Evolutionary conservation across 1,140 invertebrate species (phyloP).

Genomic region (Yoshiicerus persimilis): DNA sequence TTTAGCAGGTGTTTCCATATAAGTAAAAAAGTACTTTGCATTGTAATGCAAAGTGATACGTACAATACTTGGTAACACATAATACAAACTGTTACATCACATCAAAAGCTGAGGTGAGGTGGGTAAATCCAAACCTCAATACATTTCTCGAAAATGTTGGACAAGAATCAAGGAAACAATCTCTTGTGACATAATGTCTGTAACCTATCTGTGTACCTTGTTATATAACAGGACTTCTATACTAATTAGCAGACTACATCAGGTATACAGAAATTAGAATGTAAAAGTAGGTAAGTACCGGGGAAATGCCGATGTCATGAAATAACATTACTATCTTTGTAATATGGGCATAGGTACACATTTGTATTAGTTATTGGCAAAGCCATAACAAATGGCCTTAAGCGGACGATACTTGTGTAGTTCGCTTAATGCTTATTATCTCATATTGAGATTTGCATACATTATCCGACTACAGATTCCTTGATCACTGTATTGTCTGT

Average conservation of each 20-base stretch:
- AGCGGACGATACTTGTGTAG: background rate
- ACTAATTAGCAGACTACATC: background rate
- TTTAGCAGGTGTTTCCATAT: background rate
- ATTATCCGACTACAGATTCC: background rate
- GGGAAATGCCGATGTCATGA: background rate
- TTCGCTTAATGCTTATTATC: background rate
- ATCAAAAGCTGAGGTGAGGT: background rate
- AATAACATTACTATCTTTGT: background rate
- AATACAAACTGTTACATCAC: background rate
- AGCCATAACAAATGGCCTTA: background rate
- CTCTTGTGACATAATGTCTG: background rate
- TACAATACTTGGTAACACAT: background rate
- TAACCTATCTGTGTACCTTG: background rate
- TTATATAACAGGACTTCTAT: background rate
- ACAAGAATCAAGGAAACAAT: background rate
- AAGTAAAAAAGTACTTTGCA: background rate
- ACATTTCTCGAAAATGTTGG: background rate
- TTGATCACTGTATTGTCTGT: background rate
- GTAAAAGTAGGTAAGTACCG: background rate
- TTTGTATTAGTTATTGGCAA: no score
- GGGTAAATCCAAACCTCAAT: background rate
- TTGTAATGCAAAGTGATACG: background rate
- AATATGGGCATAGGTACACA: background rate
- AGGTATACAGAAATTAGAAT: background rate
- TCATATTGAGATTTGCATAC: background rate